phyloP scores from a whole-genome alignment of 2,888 invertebrate species.

The Melinopterus prodromus region DNA sequence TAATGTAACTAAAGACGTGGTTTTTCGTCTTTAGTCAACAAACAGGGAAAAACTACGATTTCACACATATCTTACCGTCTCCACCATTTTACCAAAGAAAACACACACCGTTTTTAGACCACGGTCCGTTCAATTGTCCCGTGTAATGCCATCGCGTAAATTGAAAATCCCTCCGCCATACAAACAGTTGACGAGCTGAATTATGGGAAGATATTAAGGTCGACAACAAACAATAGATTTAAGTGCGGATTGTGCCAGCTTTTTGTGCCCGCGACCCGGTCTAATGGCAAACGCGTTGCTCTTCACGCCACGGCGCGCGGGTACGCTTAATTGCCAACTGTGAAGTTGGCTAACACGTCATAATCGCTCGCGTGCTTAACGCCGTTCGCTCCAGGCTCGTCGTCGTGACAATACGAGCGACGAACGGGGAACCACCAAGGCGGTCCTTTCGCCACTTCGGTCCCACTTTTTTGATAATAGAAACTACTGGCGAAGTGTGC shows the following conservation, averaged over 20 bases:
- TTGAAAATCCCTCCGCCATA: not conserved
- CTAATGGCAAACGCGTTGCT: not conserved
- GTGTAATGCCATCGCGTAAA: not conserved
- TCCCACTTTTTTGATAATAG: not conserved
- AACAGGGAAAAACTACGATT: too few relatives aligned
- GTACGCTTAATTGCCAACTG: not conserved
- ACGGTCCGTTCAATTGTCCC: too few relatives aligned
- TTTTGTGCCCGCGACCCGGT: conserved; percentile 11
- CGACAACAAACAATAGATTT: conserved; percentile 20
- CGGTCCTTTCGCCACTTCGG: not conserved
- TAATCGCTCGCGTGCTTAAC: conserved; percentile 4
- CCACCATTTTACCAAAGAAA: too few relatives aligned
- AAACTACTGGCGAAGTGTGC: not conserved
- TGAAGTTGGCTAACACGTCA: conserved; percentile 4
- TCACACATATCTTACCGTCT: too few relatives aligned
- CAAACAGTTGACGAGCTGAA: conserved; percentile 5
- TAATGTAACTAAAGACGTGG: too few relatives aligned
- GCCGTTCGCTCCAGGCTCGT: not conserved
- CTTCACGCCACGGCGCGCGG: not conserved
- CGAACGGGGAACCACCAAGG: not conserved
- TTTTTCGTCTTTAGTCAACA: too few relatives aligned
- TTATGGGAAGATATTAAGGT: conserved; percentile 21
- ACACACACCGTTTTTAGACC: too few relatives aligned
- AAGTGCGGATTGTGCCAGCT: conserved; percentile 22
- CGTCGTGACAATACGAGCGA: not conserved